These are phyloP conservation scores for Tanytarsus gracilentus DNA, from an alignment of 2,888 invertebrate genomes.

Conservation along the genomic window DNA sequence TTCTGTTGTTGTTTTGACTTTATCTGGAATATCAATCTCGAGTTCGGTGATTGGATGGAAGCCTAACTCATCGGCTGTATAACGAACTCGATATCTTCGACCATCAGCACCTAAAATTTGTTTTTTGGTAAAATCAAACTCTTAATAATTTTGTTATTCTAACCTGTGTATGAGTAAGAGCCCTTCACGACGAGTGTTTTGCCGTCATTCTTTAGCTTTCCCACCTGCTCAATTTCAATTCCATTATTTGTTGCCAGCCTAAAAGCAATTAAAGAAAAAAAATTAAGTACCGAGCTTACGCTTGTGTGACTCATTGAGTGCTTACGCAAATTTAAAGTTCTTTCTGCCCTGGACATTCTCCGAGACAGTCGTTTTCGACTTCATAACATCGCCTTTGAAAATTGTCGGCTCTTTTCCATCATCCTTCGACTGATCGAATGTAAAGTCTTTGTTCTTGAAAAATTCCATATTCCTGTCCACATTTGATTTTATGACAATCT, in stretches of 20 bases:
- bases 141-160: too few relatives aligned
- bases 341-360: conserved; percentile 38
- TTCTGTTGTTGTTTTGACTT: background rate
- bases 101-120: conserved; percentile 43
- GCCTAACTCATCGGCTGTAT: conserved; percentile 43
- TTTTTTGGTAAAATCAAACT: too few relatives aligned
- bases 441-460: conserved; percentile 22
- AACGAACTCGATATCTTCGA: conserved; percentile 40
- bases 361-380: conserved; percentile 38
- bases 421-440: conserved; percentile 14
- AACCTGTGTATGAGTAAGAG: conserved; percentile 43
- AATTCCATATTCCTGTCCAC: conserved; percentile 16
- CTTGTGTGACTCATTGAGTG: conserved; percentile 8
- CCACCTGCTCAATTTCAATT: conserved; percentile 41
- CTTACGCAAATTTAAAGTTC: conserved; percentile 38
- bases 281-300: conserved; percentile 2
- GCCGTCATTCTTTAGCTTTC: conserved; percentile 39
- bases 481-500: conserved; percentile 23
- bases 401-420: conserved; percentile 33
- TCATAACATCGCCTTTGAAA: conserved; percentile 39
- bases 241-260: conserved; percentile 43
- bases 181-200: conserved; percentile 44
- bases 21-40: conserved; percentile 32
- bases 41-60: conserved; percentile 44
- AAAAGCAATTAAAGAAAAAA: conserved; percentile 21